phyloP scores from a whole-genome alignment of 2,888 invertebrate genomes.

The Metopia argyrocephala region DNA sequence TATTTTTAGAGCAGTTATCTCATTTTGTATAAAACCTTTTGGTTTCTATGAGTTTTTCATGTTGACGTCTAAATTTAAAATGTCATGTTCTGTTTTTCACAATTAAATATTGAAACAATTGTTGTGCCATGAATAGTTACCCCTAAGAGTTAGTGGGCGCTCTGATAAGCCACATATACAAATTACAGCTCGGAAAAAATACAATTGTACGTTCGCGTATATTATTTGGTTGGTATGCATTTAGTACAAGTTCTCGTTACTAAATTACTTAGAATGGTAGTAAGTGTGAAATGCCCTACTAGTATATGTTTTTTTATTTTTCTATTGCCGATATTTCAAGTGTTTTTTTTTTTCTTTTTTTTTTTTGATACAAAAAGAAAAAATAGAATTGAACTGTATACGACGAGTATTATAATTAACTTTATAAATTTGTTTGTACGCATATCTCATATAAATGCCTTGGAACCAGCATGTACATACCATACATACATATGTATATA shows the following conservation, averaged over 20 bases:
- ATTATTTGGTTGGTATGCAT: conserved; percentile 11
- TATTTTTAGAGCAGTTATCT: too few relatives aligned
- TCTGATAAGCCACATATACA: too few relatives aligned
- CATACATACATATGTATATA: neutral
- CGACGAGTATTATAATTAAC: neutral
- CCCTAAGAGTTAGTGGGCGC: too few relatives aligned
- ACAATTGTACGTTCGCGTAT: too few relatives aligned
- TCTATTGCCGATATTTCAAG: conserved; percentile 48
- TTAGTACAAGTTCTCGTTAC: conserved; percentile 33
- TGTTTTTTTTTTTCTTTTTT: conserved; percentile 31
- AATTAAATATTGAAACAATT: too few relatives aligned
- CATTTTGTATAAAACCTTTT: too few relatives aligned
- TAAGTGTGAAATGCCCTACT: neutral
- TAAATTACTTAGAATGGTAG: conserved; percentile 50
- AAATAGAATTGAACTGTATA: conserved; percentile 46
- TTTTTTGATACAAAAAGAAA: conserved; percentile 34
- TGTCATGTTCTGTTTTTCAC: too few relatives aligned
- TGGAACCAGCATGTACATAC: neutral
- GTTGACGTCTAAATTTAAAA: too few relatives aligned
- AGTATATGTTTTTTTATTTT: neutral
- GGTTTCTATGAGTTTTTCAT: too few relatives aligned
- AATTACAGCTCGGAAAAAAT: too few relatives aligned
- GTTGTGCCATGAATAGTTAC: too few relatives aligned
- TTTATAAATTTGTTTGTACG: conserved; percentile 13
- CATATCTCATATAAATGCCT: neutral